phyloP scores from a whole-genome alignment of 2,888 invertebrate genomes.

The Lepidonotus clava region DNA sequence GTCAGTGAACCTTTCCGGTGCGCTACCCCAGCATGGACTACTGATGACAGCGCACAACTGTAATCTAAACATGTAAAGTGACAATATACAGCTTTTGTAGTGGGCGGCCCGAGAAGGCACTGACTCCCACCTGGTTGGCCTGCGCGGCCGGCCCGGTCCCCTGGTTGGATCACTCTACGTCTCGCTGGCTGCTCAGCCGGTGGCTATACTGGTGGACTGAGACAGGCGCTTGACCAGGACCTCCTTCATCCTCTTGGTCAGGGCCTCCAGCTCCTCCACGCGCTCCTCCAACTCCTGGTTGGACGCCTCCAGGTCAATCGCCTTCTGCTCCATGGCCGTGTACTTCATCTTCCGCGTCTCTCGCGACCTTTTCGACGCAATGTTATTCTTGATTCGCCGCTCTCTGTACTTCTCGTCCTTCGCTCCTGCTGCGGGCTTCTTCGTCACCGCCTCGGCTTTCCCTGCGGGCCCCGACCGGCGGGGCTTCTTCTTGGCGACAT shows the following conservation, averaged over 20 bases:
- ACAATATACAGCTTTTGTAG: background rate
- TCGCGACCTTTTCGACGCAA: constrained; percentile 75
- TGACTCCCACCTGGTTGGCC: background rate
- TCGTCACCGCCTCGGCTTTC: background rate
- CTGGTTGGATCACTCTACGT: background rate
- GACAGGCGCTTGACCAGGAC: constrained; percentile 66
- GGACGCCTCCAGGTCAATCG: constrained; percentile 68
- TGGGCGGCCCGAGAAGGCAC: background rate
- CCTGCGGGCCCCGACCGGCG: background rate
- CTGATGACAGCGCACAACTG: background rate
- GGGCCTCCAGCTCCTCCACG: constrained; percentile 72
- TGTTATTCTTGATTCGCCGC: constrained; percentile 75
- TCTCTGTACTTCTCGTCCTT: constrained; percentile 42
- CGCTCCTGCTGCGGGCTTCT: background rate
- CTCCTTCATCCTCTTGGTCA: constrained; percentile 76
- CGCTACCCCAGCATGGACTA: background rate
- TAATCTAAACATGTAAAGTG: background rate
- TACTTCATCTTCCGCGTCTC: constrained; percentile 75
- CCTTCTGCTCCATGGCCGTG: constrained; percentile 72
- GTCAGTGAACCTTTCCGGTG: background rate
- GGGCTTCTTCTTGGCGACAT: constrained; percentile 15
- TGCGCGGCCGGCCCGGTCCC: background rate
- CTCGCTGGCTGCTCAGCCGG: too few relatives aligned
- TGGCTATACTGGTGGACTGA: too few relatives aligned
- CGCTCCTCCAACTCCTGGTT: constrained; percentile 71